Evolutionary conservation across 2,888 invertebrate species (phyloP).

Genomic region (Isotomurus palustris): DNA sequence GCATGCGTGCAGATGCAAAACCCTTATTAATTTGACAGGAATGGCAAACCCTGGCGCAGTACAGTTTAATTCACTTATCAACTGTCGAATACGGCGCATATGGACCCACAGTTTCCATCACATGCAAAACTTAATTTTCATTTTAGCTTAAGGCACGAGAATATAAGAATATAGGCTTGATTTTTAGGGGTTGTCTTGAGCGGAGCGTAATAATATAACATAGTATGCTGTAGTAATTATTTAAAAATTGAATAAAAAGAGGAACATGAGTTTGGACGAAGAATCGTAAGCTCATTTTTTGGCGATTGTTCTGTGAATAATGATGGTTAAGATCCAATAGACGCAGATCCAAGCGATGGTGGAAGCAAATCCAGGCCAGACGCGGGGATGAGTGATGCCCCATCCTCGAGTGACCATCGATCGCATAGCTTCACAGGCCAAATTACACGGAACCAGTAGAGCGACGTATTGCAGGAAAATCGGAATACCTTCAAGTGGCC

Average conservation of each 20-base stretch:
- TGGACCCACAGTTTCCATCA: no score
- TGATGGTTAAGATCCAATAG: conserved; percentile 28
- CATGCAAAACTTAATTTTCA: no score
- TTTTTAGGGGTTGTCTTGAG: no score
- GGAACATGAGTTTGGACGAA: not conserved
- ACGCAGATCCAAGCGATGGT: conserved; percentile 31
- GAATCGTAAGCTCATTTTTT: conserved; percentile 5
- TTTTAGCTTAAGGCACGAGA: no score
- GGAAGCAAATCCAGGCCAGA: conserved; percentile 35
- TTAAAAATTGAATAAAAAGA: not conserved
- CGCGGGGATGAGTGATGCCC: conserved; percentile 27
- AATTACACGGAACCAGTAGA: conserved; percentile 29
- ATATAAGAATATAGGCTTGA: no score
- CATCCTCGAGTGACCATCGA: conserved; percentile 33
- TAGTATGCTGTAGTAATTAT: not conserved
- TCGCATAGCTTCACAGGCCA: conserved; percentile 34
- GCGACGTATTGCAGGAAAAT: conserved; percentile 29
- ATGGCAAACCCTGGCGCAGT: no score
- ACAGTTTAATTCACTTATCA: no score
- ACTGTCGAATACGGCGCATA: no score
- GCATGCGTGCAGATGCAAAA: no score
- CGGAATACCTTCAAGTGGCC: conserved; percentile 34
- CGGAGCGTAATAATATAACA: not conserved
- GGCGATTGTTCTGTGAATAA: conserved; percentile 22
- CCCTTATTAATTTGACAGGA: no score